Base-by-base conservation (phyloP, 1,140 invertebrate species). In the Stratiolaelaps scimitus region DNA sequence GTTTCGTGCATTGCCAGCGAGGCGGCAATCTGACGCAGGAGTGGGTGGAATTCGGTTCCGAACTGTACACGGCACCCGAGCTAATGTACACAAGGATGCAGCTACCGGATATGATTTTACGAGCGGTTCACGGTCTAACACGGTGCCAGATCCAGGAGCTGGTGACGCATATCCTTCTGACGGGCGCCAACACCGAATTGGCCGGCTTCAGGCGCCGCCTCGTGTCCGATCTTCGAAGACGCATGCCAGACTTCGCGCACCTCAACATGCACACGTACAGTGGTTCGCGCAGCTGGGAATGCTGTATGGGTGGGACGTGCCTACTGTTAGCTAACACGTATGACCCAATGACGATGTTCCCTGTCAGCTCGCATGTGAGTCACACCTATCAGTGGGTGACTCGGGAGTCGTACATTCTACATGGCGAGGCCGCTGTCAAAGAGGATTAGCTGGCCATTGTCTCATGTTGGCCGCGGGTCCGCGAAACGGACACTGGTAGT, bases 401-500 rank as follows among this genome's bases (percentile, higher is more conserved):
- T 15, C 73, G 78, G 64, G 78, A 79, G 68, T 77, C 79, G 66
- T 79, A 78, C 46, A 75, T 79, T 65, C 70, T 79, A n/a, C 77
- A 78, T 67, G 78, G 78, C 26, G 53, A 60, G 34, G 26, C 53
- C 10, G 53, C 53, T 60, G 53, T 60, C 4, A 26, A 34, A 34
- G 34, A 60, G 15, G 53, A 60, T 6, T 60, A 60, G 53, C 20
- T 17, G 26, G 23, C 53, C n/a, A n/a, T n/a, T n/a, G n/a, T n/a
- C 26, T 29, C 53, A 15, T 48, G 47, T 48, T n/a, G n/a, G 34
- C 10, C 34, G 34, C n/a, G 34, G 34, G 34, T 10, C 34, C 34
- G 34, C 5, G 34, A 40, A 40, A n/a, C n/a, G 10, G 10, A 40
- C 10, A 40, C 10, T 40, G 4, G 10, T 40, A 40, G 34, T 40